Conservation (phyloP, 2,113 vertebrate genomes). For the Hemiprocne comata region DNA sequence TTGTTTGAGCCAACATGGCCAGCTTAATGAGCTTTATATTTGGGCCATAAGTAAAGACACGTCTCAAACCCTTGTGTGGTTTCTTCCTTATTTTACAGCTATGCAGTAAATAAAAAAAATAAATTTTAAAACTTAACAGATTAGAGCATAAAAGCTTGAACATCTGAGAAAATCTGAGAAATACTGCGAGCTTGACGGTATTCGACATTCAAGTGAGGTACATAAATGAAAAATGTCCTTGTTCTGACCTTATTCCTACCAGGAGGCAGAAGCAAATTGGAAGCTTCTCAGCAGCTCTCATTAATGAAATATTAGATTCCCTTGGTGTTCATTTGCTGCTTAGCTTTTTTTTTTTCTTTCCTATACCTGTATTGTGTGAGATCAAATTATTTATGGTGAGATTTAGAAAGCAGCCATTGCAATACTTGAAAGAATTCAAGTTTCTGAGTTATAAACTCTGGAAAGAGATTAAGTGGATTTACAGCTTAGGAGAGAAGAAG, state of each 20-base stretch:
- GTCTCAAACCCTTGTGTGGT: background rate
- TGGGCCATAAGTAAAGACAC: background rate
- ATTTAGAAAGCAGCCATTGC: background rate
- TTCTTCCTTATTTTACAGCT: background rate
- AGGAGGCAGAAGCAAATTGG: background rate
- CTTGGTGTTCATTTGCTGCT: background rate
- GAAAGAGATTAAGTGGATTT: slow-evolving; percentile 11
- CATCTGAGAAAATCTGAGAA: background rate
- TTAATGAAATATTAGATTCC: slow-evolving; percentile 24
- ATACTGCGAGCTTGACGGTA: background rate
- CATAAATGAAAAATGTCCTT: background rate
- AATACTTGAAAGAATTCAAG: slow-evolving; percentile 5
- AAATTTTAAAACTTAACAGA: background rate
- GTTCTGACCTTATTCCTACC: background rate
- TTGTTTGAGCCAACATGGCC: background rate
- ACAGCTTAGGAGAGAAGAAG: slow-evolving; percentile 14
- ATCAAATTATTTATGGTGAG: background rate
- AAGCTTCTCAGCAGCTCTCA: slow-evolving; percentile 18
- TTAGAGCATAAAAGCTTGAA: background rate
- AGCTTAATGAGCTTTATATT: background rate
- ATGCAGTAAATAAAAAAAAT: background rate
- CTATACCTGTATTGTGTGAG: background rate
- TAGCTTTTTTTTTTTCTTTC: background rate
- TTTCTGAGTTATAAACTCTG: background rate
- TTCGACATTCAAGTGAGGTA: background rate